Evolutionary conservation across 2,797 vertebrate species (phyloP).

Genomic region (Chaetophractus vellerosus): DNA sequence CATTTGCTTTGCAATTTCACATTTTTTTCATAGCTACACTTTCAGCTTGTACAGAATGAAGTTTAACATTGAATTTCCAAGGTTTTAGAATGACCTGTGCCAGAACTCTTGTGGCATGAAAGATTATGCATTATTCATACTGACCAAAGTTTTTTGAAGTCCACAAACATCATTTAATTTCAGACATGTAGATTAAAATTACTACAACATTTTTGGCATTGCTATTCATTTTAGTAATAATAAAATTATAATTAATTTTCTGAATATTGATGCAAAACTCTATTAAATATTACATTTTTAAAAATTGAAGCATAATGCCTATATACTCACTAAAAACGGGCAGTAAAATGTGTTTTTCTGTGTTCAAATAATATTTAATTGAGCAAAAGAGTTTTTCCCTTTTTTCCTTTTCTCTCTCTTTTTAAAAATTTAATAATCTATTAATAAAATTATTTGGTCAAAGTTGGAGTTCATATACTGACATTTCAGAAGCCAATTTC

Average conservation of each 20-base stretch:
- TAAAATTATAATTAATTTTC: conserved; percentile 59
- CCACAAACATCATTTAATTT: conserved; percentile 72
- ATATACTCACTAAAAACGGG: background rate
- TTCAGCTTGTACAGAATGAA: conserved; percentile 41
- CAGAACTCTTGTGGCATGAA: conserved; percentile 63
- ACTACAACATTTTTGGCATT: conserved; percentile 52
- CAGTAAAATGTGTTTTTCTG: conserved; percentile 40
- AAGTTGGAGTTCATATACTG: conserved; percentile 75
- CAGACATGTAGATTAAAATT: conserved; percentile 61
- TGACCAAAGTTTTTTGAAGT: conserved; percentile 57
- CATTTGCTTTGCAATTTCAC: conserved; percentile 51
- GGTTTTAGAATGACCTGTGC: conserved; percentile 63
- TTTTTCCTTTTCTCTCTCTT: background rate
- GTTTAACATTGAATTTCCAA: conserved; percentile 52
- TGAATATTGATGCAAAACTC: background rate
- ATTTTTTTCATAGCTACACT: background rate
- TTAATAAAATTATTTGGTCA: conserved; percentile 79
- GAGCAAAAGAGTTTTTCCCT: background rate
- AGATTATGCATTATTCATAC: conserved; percentile 74
- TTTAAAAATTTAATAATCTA: conserved; percentile 76
- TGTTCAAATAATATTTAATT: conserved; percentile 73
- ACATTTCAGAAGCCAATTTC: conserved; percentile 80
- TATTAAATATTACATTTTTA: conserved; percentile 63
- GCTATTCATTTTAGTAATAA: conserved; percentile 66
- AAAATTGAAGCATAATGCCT: background rate